A percentile compares a stretch with the other conserved stretches of the same genome.
Evolutionary conservation across 2,888 invertebrate species (phyloP).

Genomic region (Balanococcus diminutus): DNA sequence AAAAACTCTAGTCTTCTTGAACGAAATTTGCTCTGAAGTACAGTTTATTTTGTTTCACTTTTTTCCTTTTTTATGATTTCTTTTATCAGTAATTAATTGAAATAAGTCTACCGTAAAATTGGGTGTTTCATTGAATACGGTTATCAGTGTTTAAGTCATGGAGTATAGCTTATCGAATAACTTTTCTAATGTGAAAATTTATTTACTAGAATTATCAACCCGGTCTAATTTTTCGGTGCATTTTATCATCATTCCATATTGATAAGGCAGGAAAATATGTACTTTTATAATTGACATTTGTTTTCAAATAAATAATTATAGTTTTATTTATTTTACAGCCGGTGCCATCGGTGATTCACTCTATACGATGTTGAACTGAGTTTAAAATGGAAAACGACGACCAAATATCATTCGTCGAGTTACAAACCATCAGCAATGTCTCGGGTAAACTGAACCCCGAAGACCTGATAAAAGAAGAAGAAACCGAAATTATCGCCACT

Average conservation of each 20-base stretch:
- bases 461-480: background rate
- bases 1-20: background rate
- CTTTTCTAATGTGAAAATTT: too few species aligned
- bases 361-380: background rate
- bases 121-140: too few species aligned
- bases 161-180: too few species aligned
- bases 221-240: too few species aligned
- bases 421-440: slow-evolving; percentile 18
- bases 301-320: too few species aligned
- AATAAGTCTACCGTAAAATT: too few species aligned
- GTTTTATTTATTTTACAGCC: background rate
- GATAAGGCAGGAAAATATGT: too few species aligned
- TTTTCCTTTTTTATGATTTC: background rate
- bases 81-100: background rate
- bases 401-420: slow-evolving; percentile 1
- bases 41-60: background rate
- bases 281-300: too few species aligned
- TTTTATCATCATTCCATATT: too few species aligned
- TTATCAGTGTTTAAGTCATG: too few species aligned
- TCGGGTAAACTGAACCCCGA: background rate
- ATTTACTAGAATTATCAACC: too few species aligned
- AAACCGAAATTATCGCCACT: background rate
- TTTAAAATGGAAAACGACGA: slow-evolving; percentile 29
- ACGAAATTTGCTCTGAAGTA: background rate
- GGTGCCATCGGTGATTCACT: background rate